A percentile compares a stretch with the other conserved stretches of the same genome.
These are phyloP conservation scores for Clivina fossor DNA, from an alignment of 2,888 invertebrate genomes.

Conservation along the genomic window DNA sequence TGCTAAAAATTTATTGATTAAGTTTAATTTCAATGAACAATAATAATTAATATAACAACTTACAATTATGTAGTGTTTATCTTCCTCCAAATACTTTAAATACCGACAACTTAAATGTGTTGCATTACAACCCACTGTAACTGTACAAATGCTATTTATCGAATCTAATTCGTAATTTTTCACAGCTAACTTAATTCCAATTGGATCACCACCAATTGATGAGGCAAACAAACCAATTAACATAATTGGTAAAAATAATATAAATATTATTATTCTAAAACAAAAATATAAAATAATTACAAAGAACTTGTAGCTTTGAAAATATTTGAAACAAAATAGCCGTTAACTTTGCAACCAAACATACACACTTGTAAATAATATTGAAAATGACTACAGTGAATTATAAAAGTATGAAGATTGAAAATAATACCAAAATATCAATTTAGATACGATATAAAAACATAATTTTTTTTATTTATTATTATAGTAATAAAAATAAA, in stretches of 20 bases:
- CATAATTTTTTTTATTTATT: too few relatives aligned
- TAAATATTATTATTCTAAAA: constrained; percentile 11
- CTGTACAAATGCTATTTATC: not conserved
- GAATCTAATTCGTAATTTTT: constrained; percentile 7
- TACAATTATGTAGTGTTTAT: constrained; percentile 8
- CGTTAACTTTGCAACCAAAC: too few relatives aligned
- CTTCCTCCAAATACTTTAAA: constrained; percentile 11
- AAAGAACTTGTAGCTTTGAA: too few relatives aligned
- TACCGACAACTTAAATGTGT: constrained; percentile 15
- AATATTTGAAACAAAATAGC: too few relatives aligned
- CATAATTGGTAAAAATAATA: constrained; percentile 5
- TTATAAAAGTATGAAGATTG: too few relatives aligned
- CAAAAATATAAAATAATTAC: not conserved
- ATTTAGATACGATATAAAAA: too few relatives aligned
- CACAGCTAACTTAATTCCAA: constrained; percentile 4
- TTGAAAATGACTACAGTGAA: too few relatives aligned
- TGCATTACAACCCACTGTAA: constrained; percentile 6
- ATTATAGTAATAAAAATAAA: too few relatives aligned
- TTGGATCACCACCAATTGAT: constrained; percentile 13
- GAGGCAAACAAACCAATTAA: constrained; percentile 6
- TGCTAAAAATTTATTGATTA: not conserved
- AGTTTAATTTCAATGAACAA: not conserved
- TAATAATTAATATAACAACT: not conserved
- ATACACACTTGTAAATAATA: too few relatives aligned
- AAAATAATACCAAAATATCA: too few relatives aligned